Base-by-base conservation (phyloP, 2,113 vertebrate species). In the Anarrhichthys ocellatus region DNA sequence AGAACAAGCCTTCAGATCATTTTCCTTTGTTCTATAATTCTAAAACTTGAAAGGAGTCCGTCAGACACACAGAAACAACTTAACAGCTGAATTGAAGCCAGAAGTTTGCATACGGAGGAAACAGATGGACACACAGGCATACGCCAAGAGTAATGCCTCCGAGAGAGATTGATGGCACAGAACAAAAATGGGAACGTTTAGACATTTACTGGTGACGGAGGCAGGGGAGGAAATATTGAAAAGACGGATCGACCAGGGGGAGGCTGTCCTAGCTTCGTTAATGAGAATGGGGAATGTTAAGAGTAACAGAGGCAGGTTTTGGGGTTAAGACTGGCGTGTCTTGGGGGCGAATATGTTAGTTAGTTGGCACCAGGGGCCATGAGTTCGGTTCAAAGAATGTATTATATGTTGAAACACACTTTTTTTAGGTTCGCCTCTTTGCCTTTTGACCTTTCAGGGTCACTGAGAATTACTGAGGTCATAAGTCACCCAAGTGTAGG, bases 401-500 rank as follows among this genome's bases (percentile, higher is more conserved):
- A 58, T 80, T 56, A 59, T 63, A 52, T 77, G 50, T 84, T 54
- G 29, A 76, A 80, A 20, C 65, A 76, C 63, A 27, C 64, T 72
- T 34, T 6, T 46, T 75, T 64, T 40, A 15, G 81, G 61, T 73
- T 46, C 6, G 10, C 62, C 50, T 59, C 71, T 78, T 84, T 69
- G 56, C 68, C 85, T 81, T 82, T 80, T 86, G 81, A 48, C 69
- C 62, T 76, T 70, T 65, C 44, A 0, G 71, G 86, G 72, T 89
- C 88, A 90, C 62, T 76, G 67, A 85, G 79, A 82, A 80, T 90
- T 64, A 75, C 32, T 32, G 52, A 70, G 63, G 72, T 82, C 63
- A 50, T n/a, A 81, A 69, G 68, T 88, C 72, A 52, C 29, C 46
- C 59, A 77, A 78, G 69, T 63, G 42, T 32, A 22, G 50, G n/a